Conservation (phyloP, 1,140 invertebrate genomes). For the Theocolax elegans region DNA sequence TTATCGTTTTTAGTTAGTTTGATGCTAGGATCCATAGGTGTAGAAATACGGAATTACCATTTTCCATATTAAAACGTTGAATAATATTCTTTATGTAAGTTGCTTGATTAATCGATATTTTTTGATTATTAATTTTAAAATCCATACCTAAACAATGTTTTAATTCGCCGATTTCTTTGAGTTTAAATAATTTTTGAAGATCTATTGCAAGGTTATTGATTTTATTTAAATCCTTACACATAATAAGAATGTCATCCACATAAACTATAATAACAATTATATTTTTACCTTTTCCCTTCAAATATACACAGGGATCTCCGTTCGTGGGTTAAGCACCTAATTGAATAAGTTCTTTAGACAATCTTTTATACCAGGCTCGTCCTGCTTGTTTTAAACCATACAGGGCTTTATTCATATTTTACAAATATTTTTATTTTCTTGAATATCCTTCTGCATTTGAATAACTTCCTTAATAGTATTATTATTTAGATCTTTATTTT, state of each 20-base stretch:
- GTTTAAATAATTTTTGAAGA: constrained; percentile 8
- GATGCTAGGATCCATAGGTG: constrained; percentile 32
- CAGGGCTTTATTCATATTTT: constrained; percentile 1
- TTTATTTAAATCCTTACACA: not conserved
- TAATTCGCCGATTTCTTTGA: constrained; percentile 36
- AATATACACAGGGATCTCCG: not conserved
- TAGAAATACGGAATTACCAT: constrained; percentile 47
- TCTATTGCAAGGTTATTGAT: not conserved
- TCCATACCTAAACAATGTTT: constrained; percentile 39
- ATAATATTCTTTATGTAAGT: constrained; percentile 36
- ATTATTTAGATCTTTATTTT: too few relatives aligned
- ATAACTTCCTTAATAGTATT: too few relatives aligned
- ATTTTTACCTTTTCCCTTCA: not conserved
- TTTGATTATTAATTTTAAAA: constrained; percentile 3
- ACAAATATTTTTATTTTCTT: constrained; percentile 6
- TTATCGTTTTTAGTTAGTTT: constrained; percentile 3
- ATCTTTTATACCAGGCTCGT: not conserved
- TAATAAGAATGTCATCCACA: constrained; percentile 9
- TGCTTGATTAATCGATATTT: constrained; percentile 22
- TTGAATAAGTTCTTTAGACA: not conserved
- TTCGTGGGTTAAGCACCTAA: not conserved
- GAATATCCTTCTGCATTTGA: too few relatives aligned
- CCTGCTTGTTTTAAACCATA: constrained; percentile 18
- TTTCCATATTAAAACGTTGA: constrained; percentile 42
- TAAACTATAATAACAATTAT: not conserved